A percentile compares a stretch with the other conserved stretches of the same genome.
These are phyloP conservation scores for Callipepla squamata DNA, from an alignment of 2,113 vertebrate genomes.

Conservation along the genomic window DNA sequence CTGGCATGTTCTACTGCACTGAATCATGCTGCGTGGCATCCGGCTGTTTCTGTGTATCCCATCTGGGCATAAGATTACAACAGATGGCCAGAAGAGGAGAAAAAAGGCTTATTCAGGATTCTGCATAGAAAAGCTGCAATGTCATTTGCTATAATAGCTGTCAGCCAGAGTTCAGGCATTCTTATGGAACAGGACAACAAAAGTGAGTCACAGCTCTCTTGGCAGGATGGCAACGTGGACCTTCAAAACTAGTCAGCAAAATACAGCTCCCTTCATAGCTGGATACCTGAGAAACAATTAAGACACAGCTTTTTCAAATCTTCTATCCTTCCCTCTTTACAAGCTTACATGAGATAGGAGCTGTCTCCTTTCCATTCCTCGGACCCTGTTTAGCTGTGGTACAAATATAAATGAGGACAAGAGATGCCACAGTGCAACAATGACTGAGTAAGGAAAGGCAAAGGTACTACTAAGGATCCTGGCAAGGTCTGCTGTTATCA, in stretches of 20 bases:
- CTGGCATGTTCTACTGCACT: neutral
- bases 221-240: rapidly evolving
- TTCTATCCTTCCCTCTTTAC: neutral
- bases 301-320: neutral
- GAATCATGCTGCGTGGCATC: neutral
- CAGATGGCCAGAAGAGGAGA: neutral
- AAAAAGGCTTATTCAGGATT: neutral
- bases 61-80: neutral
- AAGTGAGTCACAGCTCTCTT: neutral
- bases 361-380: neutral
- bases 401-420: neutral
- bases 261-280: rapidly evolving
- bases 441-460: neutral
- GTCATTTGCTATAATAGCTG: neutral
- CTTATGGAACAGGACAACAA: neutral
- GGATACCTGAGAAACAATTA: neutral
- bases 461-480: neutral
- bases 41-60: neutral
- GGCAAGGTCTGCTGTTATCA: neutral
- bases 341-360: neutral
- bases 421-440: neutral
- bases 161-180: neutral
- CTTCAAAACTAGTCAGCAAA: neutral
- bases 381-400: neutral
- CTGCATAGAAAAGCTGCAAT: neutral